Percentiles rank a stretch among this genome's conserved stretches.
Conservation (phyloP, 2,797 vertebrate genomes). For the Scarus forsteni region DNA sequence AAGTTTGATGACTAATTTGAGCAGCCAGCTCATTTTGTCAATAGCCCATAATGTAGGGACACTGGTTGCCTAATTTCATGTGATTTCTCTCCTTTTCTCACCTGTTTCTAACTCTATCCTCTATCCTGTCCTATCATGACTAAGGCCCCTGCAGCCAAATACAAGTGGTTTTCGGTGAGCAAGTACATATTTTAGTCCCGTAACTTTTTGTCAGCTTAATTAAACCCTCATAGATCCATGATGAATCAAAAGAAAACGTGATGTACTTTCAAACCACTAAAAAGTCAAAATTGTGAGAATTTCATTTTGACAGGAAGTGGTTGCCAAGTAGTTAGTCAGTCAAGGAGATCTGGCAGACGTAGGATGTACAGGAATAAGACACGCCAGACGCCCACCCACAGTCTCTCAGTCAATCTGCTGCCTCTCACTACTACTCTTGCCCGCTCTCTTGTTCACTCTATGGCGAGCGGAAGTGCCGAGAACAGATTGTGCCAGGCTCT, state of each 20-base stretch:
- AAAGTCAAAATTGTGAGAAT: conserved; percentile 40
- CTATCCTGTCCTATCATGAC: too few species aligned
- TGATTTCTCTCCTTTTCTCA: too few species aligned
- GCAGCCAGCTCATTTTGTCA: too few species aligned
- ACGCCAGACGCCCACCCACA: conserved; percentile 77
- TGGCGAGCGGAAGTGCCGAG: conserved; percentile 72
- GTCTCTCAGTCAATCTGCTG: conserved; percentile 82
- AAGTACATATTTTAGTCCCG: not conserved
- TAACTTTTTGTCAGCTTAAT: not conserved
- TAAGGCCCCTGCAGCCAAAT: too few species aligned
- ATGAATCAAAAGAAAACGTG: not conserved
- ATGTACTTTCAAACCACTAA: conserved; percentile 20
- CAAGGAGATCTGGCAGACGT: conserved; percentile 72
- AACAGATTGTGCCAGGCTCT: conserved; percentile 75
- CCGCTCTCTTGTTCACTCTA: conserved; percentile 10
- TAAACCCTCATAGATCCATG: not conserved
- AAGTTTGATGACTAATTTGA: too few species aligned
- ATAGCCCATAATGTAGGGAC: too few species aligned
- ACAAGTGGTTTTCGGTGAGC: too few species aligned
- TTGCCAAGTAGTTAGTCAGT: conserved; percentile 69
- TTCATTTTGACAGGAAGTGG: conserved; percentile 27
- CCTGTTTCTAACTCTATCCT: too few species aligned
- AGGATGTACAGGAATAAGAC: conserved; percentile 61
- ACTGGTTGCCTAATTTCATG: too few species aligned
- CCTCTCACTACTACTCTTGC: conserved; percentile 80